Base-by-base conservation (phyloP, 2,113 vertebrate species). In the Propithecus coquereli region DNA sequence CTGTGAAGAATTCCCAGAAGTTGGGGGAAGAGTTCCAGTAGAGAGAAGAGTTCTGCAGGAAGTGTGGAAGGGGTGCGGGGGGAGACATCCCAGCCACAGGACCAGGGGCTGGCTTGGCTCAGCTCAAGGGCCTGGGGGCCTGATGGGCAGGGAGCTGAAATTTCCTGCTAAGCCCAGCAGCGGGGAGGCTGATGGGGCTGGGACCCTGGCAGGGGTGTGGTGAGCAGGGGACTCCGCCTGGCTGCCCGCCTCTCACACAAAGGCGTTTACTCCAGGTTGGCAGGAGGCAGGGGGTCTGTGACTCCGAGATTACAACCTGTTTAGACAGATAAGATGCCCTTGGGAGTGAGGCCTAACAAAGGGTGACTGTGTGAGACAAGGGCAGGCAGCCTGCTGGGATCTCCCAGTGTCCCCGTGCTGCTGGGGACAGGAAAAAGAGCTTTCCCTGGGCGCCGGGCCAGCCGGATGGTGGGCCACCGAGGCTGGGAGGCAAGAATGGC, bases 251-350 rank as follows among this genome's bases (percentile, higher is more conserved):
- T 80, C 27, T 76, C 50, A 34, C 50, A 54, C 22, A 50, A 90
- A 74, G 34, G 3, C 68, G 66, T 96, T 94, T 73, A 47, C 59
- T 68, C 22, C 30, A 77, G 65, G 30, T 61, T 82, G 96, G 95
- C 97, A 74, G 54, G 73, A 85, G 79, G 74, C 47, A 59, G 37
- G 73, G 71, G 96, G 81, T 90, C 92, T 2, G 34, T 71, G 92
- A 90, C 97, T 93, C 87, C 8, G 52, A 71, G 94, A 97, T 93
- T 97, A 97, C 96, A 97, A 92, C 91, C 93, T 97, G 96, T 94
- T 94, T 20, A 8, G 61, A 87, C 50, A 95, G 97, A 97, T 97
- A 97, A 97, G 94, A 97, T 92, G 47, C 90, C 94, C 87, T 71
- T 61, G 83, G 93, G 95, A 95, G 45, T 6, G 3, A 73, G 71